Conservation (phyloP, 2,888 invertebrate species). For the Caenorhabditis plicata region DNA sequence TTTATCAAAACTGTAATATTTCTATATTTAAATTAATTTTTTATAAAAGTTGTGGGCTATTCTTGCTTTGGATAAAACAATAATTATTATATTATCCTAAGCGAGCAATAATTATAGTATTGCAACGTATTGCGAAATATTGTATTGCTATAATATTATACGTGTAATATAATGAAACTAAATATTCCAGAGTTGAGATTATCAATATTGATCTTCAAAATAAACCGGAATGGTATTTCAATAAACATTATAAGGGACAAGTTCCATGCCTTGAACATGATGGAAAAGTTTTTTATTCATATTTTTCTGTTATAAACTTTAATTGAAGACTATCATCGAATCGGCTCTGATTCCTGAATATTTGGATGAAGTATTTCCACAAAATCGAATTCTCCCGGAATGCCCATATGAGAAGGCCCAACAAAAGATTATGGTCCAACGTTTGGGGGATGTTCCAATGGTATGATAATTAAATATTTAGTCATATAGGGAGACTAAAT, state of each 20-base stretch:
- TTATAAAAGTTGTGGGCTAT: too few species aligned
- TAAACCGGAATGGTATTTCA: slow-evolving; percentile 79
- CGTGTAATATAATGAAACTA: too few species aligned
- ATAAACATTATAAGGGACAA: slow-evolving; percentile 69
- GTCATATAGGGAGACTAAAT: not conserved
- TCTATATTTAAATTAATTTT: too few species aligned
- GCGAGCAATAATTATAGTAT: too few species aligned
- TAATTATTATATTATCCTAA: too few species aligned
- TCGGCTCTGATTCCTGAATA: slow-evolving; percentile 80
- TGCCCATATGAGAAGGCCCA: slow-evolving; percentile 75
- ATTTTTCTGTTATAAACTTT: too few species aligned
- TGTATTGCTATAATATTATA: too few species aligned
- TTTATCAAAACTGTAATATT: too few species aligned
- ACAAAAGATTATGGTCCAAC: slow-evolving; percentile 76
- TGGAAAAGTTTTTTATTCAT: slow-evolving; percentile 8
- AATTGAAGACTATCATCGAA: slow-evolving; percentile 76
- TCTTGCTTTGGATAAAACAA: too few species aligned
- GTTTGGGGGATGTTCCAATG: slow-evolving; percentile 52
- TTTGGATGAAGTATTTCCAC: slow-evolving; percentile 79
- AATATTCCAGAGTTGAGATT: slow-evolving; percentile 25
- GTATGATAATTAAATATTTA: not conserved
- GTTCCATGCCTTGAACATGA: slow-evolving; percentile 77
- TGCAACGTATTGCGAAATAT: too few species aligned
- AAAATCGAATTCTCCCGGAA: slow-evolving; percentile 72
- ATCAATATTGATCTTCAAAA: slow-evolving; percentile 65